Evolutionary conservation across 2,797 vertebrate species (phyloP).

Genomic region (Anisognathus igniventris): DNA sequence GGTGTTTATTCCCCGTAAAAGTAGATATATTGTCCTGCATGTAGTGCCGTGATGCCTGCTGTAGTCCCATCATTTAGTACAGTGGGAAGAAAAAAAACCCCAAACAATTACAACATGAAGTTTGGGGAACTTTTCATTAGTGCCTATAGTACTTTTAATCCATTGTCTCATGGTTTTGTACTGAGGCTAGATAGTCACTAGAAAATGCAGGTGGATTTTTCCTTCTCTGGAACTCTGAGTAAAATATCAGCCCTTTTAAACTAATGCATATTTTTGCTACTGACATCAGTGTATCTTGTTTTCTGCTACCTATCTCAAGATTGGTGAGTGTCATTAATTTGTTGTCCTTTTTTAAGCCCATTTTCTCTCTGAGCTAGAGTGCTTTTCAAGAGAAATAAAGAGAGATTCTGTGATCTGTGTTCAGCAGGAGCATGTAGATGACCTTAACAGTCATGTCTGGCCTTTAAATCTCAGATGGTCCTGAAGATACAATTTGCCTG

Average conservation of each 20-base stretch:
- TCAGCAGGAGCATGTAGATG: not conserved
- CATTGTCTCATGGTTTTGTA: not conserved
- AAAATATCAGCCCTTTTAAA: not conserved
- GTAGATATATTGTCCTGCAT: not conserved
- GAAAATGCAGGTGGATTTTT: not conserved
- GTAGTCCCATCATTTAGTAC: not conserved
- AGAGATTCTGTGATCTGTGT: not conserved
- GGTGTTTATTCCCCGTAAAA: not conserved
- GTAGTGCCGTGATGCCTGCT: not conserved
- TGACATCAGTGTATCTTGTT: not conserved
- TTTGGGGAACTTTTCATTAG: not conserved
- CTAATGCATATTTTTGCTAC: not conserved
- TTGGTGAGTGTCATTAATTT: not conserved
- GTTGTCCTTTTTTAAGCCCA: not conserved
- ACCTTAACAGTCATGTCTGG: not conserved
- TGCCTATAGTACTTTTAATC: not conserved
- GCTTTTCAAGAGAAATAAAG: not conserved
- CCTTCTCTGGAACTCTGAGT: not conserved
- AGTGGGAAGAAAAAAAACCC: rapidly evolving
- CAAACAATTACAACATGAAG: not conserved
- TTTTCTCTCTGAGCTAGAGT: not conserved
- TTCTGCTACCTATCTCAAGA: not conserved
- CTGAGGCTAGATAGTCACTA: not conserved
- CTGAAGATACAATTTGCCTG: not conserved
- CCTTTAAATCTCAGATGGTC: not conserved